Evolutionary conservation across 2,888 invertebrate genomes (phyloP).

Genomic region (Chymomyza caudatula): DNA sequence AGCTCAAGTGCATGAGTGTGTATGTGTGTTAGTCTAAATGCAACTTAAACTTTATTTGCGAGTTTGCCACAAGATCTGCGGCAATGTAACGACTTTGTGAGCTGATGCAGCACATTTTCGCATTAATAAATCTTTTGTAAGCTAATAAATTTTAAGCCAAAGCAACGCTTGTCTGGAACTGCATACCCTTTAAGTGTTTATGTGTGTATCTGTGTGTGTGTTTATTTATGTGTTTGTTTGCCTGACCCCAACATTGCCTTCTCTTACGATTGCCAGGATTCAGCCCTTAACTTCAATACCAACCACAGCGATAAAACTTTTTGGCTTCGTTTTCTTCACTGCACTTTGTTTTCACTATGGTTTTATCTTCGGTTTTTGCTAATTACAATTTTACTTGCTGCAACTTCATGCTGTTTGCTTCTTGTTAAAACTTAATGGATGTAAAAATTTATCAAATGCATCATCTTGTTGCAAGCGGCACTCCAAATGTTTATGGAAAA

Average conservation of each 20-base stretch:
- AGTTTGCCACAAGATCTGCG: constrained; percentile 20
- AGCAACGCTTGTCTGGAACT: neutral
- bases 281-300: neutral
- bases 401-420: neutral
- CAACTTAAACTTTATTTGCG: constrained; percentile 60
- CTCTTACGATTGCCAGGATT: neutral
- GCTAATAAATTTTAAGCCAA: neutral
- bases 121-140: constrained; percentile 39
- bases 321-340: neutral
- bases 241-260: neutral
- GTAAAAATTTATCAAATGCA: neutral
- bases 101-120: constrained; percentile 60
- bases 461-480: neutral
- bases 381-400: neutral
- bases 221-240: neutral
- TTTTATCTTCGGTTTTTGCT: neutral
- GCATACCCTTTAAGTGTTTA: no score
- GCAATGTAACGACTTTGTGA: constrained; percentile 30
- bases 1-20: constrained; percentile 2
- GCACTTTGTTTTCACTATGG: neutral
- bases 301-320: neutral
- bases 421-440: neutral
- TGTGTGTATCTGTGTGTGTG: no score
- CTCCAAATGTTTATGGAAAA: neutral
- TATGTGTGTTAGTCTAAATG: constrained; percentile 32